A percentile compares a stretch with the other conserved stretches of the same genome.
These are phyloP conservation scores for Tetramorium bicarinatum DNA, from an alignment of 2,888 invertebrate genomes.

Conservation along the genomic window DNA sequence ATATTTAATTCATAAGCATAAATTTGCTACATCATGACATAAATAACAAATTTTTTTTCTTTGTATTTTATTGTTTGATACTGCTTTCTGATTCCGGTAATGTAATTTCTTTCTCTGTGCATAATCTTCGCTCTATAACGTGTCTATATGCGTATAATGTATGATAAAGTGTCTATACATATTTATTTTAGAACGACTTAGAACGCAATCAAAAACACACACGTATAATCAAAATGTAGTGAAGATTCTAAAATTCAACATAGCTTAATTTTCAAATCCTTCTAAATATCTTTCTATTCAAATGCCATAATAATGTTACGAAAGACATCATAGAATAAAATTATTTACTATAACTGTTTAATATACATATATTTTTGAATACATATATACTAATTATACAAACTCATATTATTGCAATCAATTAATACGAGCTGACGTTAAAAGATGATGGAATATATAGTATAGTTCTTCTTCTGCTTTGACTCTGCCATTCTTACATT, in stretches of 20 bases:
- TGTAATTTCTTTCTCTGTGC: not conserved
- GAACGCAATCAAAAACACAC: not conserved
- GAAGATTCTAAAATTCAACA: not conserved
- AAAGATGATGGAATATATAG: not conserved
- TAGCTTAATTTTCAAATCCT: not conserved
- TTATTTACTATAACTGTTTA: not conserved
- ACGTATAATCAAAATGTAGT: not conserved
- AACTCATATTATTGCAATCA: not conserved
- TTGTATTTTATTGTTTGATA: slow-evolving; percentile 8
- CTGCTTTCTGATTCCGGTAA: not conserved
- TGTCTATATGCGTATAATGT: not conserved
- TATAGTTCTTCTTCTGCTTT: not conserved
- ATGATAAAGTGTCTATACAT: not conserved
- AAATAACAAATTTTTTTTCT: not conserved
- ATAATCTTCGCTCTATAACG: not conserved
- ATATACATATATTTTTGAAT: not conserved
- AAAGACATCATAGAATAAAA: not conserved
- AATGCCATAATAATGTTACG: not conserved
- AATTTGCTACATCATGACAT: not conserved
- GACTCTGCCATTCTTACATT: not conserved
- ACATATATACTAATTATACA: not conserved
- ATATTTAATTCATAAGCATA: slow-evolving; percentile 6
- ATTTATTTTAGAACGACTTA: not conserved
- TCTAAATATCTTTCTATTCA: not conserved
- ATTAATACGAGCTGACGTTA: not conserved